phyloP scores from a whole-genome alignment of 2,888 invertebrate species.

The Eupithecia vulgata region DNA sequence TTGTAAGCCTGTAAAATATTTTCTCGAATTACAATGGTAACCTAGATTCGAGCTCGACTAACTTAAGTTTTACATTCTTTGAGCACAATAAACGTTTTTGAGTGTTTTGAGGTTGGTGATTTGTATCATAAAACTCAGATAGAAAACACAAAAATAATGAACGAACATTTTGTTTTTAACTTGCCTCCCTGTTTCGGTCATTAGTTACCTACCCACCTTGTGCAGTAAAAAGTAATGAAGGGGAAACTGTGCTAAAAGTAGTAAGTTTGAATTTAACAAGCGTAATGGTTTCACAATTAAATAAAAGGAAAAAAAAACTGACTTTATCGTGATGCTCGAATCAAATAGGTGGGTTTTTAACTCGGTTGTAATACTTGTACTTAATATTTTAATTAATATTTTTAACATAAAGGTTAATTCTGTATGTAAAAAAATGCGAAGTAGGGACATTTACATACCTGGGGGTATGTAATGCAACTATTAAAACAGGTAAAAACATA shows the following conservation, averaged over 20 bases:
- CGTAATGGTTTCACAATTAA: slow-evolving; percentile 53
- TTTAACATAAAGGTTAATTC: background rate
- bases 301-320: background rate
- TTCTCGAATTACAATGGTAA: background rate
- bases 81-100: background rate
- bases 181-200: slow-evolving; percentile 3
- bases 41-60: background rate
- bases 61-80: background rate
- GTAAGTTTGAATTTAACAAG: slow-evolving; percentile 61
- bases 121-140: background rate
- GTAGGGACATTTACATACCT: too few relatives aligned
- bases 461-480: too few relatives aligned
- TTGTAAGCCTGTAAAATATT: background rate
- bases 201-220: background rate
- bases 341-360: background rate
- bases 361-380: too few relatives aligned
- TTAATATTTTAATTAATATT: too few relatives aligned
- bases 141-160: slow-evolving; percentile 6
- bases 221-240: slow-evolving; percentile 42
- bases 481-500: background rate
- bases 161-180: slow-evolving; percentile 8
- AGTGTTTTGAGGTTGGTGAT: background rate
- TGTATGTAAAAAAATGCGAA: background rate
- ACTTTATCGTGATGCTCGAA: background rate
- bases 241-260: slow-evolving; percentile 49